A percentile compares a stretch with the other conserved stretches of the same genome.
phyloP scores from a whole-genome alignment of 2,113 vertebrate species.

The Ophthalmolycus amberensis region DNA sequence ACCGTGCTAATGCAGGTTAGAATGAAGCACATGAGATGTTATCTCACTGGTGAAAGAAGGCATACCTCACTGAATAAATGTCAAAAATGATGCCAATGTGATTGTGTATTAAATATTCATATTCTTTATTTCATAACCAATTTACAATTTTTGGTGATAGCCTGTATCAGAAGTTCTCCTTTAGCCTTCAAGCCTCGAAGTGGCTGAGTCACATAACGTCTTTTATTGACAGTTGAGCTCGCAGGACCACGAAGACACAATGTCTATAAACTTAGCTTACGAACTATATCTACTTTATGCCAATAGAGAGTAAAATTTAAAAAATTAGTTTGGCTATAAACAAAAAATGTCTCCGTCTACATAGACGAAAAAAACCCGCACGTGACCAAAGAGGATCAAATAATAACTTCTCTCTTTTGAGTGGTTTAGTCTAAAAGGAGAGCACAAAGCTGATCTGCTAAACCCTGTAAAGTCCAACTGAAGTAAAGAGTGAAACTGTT shows the following conservation, averaged over 20 bases:
- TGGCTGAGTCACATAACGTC: neutral
- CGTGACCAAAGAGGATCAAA: neutral
- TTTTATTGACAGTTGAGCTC: neutral
- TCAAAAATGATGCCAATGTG: neutral
- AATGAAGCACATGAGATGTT: constrained; percentile 22
- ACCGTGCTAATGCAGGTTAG: constrained; percentile 20
- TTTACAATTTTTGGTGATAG: too few species aligned
- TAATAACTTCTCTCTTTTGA: neutral
- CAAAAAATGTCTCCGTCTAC: neutral
- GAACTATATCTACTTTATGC: neutral
- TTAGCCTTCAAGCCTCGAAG: neutral
- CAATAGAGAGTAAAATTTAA: neutral
- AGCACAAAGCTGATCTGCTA: constrained; percentile 8
- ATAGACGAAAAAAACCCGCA: too few species aligned
- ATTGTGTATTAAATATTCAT: neutral
- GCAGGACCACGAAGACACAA: neutral
- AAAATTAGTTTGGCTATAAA: too few species aligned
- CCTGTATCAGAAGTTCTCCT: neutral
- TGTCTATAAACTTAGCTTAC: neutral
- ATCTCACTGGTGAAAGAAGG: neutral
- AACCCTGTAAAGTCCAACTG: neutral
- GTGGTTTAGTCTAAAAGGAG: neutral
- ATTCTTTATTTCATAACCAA: neutral
- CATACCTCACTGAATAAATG: neutral
- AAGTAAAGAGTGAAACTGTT: constrained; percentile 8